These are phyloP conservation scores for Drosophila hydei DNA, from an alignment of 1,140 invertebrate species.

Conservation along the genomic window DNA sequence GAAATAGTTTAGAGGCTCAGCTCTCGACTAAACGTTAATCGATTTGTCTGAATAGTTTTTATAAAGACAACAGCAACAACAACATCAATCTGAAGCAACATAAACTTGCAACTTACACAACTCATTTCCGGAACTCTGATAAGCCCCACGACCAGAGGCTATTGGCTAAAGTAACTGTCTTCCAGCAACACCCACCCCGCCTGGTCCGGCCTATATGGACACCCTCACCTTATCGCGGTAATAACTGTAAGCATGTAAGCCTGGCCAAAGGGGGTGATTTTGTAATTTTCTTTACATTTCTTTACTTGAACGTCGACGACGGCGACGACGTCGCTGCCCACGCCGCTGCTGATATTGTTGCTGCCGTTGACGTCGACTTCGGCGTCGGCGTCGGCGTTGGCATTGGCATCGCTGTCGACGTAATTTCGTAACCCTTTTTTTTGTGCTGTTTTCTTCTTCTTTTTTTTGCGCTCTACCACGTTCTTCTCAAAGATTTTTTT, in stretches of 20 bases:
- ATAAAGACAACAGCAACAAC: background rate
- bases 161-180: constrained; percentile 13
- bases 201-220: constrained; percentile 22
- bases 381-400: background rate
- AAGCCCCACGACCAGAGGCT: constrained; percentile 43
- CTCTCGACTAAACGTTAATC: constrained; percentile 7
- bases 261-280: constrained; percentile 80
- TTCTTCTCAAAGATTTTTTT: constrained; percentile 65
- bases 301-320: constrained; percentile 49
- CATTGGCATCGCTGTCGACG: constrained; percentile 17
- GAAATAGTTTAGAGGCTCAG: background rate
- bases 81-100: constrained; percentile 21
- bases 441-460: constrained; percentile 5
- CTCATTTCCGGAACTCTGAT: constrained; percentile 71
- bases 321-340: background rate
- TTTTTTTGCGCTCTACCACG: background rate
- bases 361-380: background rate
- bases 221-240: constrained; percentile 73
- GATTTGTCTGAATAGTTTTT: constrained; percentile 31
- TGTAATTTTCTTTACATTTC: constrained; percentile 82
- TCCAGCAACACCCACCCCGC: background rate
- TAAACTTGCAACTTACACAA: constrained; percentile 71
- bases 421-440: constrained; percentile 57
- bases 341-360: background rate
- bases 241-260: constrained; percentile 82